phyloP scores from a whole-genome alignment of 2,113 vertebrate genomes.

The Sprattus sprattus region DNA sequence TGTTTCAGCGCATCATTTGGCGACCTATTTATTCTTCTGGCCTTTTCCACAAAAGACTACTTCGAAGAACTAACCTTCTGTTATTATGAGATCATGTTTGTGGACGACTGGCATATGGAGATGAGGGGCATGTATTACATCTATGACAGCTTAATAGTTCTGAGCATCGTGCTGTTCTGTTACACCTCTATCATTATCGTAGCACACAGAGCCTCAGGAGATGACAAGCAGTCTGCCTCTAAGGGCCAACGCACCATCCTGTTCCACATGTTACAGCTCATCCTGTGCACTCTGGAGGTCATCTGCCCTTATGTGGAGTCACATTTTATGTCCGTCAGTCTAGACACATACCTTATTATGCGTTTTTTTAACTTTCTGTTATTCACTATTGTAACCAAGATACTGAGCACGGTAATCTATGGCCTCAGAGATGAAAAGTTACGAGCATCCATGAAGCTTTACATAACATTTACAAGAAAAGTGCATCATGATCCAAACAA shows the following conservation, averaged over 20 bases:
- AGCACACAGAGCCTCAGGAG: conserved; percentile 37
- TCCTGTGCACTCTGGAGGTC: conserved; percentile 42
- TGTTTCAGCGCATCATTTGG: not conserved
- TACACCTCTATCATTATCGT: conserved; percentile 48
- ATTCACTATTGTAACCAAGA: conserved; percentile 40
- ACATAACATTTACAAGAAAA: conserved; percentile 25
- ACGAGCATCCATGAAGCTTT: conserved; percentile 31
- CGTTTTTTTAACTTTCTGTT: conserved; percentile 34
- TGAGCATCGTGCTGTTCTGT: conserved; percentile 33
- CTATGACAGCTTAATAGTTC: conserved; percentile 30
- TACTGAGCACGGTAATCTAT: conserved; percentile 46
- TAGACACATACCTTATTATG: conserved; percentile 12
- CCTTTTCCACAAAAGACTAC: not conserved
- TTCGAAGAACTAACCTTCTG: not conserved
- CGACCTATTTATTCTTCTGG: not conserved
- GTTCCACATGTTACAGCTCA: conserved; percentile 51
- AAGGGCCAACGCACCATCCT: conserved; percentile 50
- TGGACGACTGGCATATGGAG: not conserved
- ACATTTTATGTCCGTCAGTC: conserved; percentile 7
- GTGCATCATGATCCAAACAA: not conserved
- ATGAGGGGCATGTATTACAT: not conserved
- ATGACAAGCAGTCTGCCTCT: conserved; percentile 30
- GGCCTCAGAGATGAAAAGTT: conserved; percentile 51
- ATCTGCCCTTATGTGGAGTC: conserved; percentile 38
- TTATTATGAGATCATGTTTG: not conserved